Evolutionary conservation across 2,113 vertebrate species (phyloP).

Genomic region (Neoarius graeffei): DNA sequence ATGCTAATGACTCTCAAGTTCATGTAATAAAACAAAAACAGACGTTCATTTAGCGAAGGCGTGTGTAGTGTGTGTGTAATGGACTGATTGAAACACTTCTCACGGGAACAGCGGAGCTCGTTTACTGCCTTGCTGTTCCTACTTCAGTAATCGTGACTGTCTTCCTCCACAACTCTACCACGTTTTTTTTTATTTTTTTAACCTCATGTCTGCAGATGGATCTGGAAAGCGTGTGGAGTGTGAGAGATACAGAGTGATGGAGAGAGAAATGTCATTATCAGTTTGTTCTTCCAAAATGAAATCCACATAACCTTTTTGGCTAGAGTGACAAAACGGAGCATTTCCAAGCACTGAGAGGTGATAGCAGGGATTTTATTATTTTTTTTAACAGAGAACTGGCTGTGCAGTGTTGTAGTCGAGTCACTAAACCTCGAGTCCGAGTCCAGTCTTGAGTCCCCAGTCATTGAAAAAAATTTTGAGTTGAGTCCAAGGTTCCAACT

Average conservation of each 20-base stretch:
- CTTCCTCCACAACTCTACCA: slow-evolving; percentile 33
- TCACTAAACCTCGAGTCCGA: too few relatives aligned
- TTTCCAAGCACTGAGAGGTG: background rate
- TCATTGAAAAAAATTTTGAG: too few relatives aligned
- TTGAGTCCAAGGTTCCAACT: too few relatives aligned
- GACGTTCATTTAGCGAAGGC: background rate
- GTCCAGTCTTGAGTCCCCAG: too few relatives aligned
- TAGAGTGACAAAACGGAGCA: background rate
- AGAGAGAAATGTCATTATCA: background rate
- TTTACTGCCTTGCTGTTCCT: slow-evolving; percentile 33
- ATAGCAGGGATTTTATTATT: background rate
- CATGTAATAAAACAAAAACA: slow-evolving; percentile 4
- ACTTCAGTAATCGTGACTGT: slow-evolving; percentile 18
- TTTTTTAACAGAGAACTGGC: background rate
- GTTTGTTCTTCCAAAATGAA: background rate
- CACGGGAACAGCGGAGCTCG: background rate
- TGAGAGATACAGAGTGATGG: background rate
- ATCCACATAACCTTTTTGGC: background rate
- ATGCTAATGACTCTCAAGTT: slow-evolving; percentile 10
- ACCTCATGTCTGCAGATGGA: background rate
- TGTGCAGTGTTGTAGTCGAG: background rate
- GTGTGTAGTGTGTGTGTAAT: background rate
- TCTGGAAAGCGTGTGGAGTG: background rate
- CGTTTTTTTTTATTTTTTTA: slow-evolving; percentile 3
- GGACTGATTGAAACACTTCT: slow-evolving; percentile 34